Base-by-base conservation (phyloP, 1,140 invertebrate genomes). In the Cotesia glomerata region DNA sequence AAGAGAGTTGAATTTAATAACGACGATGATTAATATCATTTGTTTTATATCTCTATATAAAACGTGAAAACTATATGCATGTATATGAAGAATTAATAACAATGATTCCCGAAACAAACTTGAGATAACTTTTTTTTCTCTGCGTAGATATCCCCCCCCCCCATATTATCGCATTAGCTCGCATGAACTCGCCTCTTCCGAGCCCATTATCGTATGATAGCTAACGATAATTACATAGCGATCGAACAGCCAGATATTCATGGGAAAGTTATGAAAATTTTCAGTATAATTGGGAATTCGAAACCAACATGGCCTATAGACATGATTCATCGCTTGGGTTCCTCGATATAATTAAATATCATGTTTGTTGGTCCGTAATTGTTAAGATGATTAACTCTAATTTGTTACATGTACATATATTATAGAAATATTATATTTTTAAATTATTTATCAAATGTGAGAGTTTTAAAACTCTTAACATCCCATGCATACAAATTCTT, bases 261-360 rank as follows among this genome's bases (percentile, higher is more conserved):
- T 14, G 35, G 16, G 45, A 52, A 51, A 64, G 18, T 51, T 58
- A 65, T 36, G 45, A 65, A 63, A 35, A 71, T 71, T 71, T 65
- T 32, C 11, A 52, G 54, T 62, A 71, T 71, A 71, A 71, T 71
- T 71, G 69, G 69, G n/a, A 71, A 71, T 71, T 52, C 16, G 69
- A 71, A 49, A 64, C 49, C 14, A 9, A 56, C 7, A 26, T n/a
- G 39, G n/a, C n/a, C 45, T 68, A 45, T 13, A 36, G 18, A 18
- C 5, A 34, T 61, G 8, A 9, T 26, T 16, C 18, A 35, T 5
- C 52, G 52, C 11, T 11, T 11, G 39, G 7, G 7, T 32, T 18
- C 4, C 62, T 9, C 13, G 32, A 9, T 52, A 13, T 16, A 49
- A 18, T 66, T 66, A 11, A 51, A 18, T 52, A 66, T 66, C 39